Conservation (phyloP, 2,797 vertebrate species). For the Rhinatrema bivittatum region DNA sequence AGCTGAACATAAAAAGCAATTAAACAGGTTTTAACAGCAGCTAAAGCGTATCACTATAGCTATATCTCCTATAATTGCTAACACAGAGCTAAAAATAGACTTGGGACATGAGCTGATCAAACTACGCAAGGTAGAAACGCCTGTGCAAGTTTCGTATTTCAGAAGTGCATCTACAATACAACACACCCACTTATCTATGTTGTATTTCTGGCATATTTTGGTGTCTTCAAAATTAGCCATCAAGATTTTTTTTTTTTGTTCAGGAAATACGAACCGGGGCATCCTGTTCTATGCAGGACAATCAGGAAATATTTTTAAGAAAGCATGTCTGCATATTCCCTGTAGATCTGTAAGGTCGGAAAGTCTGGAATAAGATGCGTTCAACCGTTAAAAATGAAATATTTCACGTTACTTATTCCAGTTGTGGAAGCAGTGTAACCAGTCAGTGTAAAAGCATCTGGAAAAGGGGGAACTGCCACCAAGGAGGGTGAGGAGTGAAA, state of each 20-base stretch:
- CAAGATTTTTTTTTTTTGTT: conserved; percentile 5
- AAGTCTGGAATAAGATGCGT: not conserved
- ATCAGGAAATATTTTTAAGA: not conserved
- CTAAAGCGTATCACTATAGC: no score
- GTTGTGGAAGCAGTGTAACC: not conserved
- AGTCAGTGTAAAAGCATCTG: fast-evolving
- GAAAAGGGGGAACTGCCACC: no score
- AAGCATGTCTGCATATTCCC: not conserved
- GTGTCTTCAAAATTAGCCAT: not conserved
- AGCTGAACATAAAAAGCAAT: no score
- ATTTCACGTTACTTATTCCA: no score
- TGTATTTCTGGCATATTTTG: not conserved
- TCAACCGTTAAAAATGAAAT: not conserved
- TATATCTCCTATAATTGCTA: no score
- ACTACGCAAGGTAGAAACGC: no score
- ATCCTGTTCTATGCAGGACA: not conserved
- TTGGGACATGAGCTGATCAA: no score
- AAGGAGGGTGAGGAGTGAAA: no score
- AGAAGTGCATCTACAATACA: no score
- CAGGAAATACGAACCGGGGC: conserved; percentile 15
- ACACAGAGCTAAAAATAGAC: no score
- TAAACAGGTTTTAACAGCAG: no score
- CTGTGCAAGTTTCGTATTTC: no score
- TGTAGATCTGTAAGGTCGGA: fast-evolving
- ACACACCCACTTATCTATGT: not conserved